A percentile compares a stretch with the other conserved stretches of the same genome.
These are phyloP conservation scores for Lepidocolaptes lacrymiger DNA, from an alignment of 2,797 vertebrate species.

Conservation along the genomic window DNA sequence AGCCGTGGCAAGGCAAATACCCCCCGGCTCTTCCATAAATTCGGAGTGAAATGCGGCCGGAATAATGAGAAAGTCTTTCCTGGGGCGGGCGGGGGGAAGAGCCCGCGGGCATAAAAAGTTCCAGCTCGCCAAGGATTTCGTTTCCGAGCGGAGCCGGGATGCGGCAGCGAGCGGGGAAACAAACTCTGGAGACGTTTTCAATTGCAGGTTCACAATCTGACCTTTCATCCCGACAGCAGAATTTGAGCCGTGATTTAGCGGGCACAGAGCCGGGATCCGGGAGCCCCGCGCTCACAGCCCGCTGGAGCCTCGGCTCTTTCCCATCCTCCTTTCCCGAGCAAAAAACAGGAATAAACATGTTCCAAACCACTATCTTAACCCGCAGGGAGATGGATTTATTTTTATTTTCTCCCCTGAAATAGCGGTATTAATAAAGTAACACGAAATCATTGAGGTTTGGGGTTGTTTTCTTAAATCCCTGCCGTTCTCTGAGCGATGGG, in stretches of 20 bases:
- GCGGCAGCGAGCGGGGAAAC: background rate
- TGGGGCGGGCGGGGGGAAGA: background rate
- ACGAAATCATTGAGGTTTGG: background rate
- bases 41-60: background rate
- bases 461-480: background rate
- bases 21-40: background rate
- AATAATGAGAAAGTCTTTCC: background rate
- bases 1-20: background rate
- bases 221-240: background rate
- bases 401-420: background rate
- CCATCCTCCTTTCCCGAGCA: background rate
- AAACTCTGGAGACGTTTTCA: background rate
- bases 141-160: background rate
- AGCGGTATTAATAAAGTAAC: background rate
- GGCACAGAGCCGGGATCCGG: background rate
- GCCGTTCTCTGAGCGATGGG: accelerated
- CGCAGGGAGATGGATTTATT: background rate
- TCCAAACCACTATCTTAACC: background rate
- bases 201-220: background rate
- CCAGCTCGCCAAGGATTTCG: background rate
- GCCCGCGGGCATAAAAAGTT: constrained; percentile 30
- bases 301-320: background rate
- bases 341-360: background rate
- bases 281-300: background rate
- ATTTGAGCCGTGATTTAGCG: background rate